Percentiles rank a stretch among this genome's conserved stretches.
phyloP scores from a whole-genome alignment of 2,113 vertebrate genomes.

The Eulemur macaco region DNA sequence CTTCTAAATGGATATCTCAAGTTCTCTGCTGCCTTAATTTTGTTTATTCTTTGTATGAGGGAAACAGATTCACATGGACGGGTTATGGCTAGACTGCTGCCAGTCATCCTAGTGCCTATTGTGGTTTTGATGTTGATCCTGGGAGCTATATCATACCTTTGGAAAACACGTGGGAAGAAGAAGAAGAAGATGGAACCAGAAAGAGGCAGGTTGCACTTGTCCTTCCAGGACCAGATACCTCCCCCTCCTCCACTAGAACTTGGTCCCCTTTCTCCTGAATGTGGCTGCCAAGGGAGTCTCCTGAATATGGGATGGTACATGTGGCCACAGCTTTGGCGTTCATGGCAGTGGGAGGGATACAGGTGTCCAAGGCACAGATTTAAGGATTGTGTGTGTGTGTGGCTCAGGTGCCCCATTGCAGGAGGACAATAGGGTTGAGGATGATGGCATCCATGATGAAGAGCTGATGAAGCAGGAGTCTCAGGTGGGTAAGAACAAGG shows the following conservation, averaged over 20 bases:
- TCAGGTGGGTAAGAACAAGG: neutral
- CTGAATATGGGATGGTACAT: neutral
- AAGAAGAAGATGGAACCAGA: neutral
- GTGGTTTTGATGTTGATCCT: neutral
- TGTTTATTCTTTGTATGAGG: neutral
- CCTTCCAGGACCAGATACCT: neutral
- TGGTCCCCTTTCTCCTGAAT: neutral
- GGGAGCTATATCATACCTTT: neutral
- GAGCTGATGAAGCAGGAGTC: neutral
- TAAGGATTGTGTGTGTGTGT: neutral
- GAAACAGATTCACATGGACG: neutral
- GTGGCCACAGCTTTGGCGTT: too few relatives aligned
- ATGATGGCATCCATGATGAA: neutral
- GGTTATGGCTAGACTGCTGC: fast-evolving
- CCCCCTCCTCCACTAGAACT: neutral
- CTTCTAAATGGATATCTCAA: neutral
- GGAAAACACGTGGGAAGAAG: neutral
- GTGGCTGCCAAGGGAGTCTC: neutral
- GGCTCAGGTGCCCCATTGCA: neutral
- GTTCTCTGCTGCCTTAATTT: neutral
- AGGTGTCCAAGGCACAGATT: neutral
- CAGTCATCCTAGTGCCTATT: neutral
- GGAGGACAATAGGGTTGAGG: neutral
- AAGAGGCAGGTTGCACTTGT: neutral
- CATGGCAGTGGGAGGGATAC: too few relatives aligned